phyloP scores from a whole-genome alignment of 2,888 invertebrate genomes.

The Adineta ricciae region DNA sequence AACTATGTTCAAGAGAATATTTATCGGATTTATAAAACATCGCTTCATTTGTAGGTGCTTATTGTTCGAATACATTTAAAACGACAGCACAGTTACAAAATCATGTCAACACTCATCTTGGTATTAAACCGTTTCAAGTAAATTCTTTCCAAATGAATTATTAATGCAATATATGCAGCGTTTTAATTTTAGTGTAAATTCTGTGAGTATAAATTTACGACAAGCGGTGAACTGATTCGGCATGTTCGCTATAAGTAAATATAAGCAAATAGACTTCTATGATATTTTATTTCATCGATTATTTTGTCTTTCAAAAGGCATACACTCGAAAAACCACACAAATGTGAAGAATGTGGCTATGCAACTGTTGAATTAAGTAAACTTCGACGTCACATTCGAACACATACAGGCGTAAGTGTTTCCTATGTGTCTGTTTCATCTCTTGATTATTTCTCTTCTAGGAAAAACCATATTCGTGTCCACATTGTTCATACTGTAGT shows the following conservation, averaged over 20 bases:
- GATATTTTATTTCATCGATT: not conserved
- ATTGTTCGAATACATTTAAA: constrained; percentile 13
- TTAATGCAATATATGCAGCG: too few species aligned
- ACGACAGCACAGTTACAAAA: constrained; percentile 22
- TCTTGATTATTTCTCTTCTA: not conserved
- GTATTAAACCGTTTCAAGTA: constrained; percentile 31
- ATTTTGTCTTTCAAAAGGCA: constrained; percentile 61
- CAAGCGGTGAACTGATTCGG: constrained; percentile 70
- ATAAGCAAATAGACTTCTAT: not conserved
- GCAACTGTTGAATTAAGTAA: constrained; percentile 90
- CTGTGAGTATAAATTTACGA: constrained; percentile 76
- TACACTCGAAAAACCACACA: constrained; percentile 92
- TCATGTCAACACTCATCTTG: constrained; percentile 31
- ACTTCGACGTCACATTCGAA: constrained; percentile 80
- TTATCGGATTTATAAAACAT: not conserved
- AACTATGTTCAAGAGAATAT: not conserved
- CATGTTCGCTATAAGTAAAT: constrained; percentile 57
- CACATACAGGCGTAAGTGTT: constrained; percentile 62
- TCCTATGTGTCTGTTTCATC: not conserved
- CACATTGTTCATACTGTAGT: constrained; percentile 90
- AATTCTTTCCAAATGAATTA: constrained; percentile 58
- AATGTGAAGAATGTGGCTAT: constrained; percentile 83
- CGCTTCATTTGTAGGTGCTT: not conserved
- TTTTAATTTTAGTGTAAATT: constrained; percentile 10
- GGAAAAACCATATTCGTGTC: constrained; percentile 60